Evolutionary conservation across 2,888 invertebrate genomes (phyloP), one percentile per base, ranked within the genome.

Genomic region (Pegoplata infirma): DNA sequence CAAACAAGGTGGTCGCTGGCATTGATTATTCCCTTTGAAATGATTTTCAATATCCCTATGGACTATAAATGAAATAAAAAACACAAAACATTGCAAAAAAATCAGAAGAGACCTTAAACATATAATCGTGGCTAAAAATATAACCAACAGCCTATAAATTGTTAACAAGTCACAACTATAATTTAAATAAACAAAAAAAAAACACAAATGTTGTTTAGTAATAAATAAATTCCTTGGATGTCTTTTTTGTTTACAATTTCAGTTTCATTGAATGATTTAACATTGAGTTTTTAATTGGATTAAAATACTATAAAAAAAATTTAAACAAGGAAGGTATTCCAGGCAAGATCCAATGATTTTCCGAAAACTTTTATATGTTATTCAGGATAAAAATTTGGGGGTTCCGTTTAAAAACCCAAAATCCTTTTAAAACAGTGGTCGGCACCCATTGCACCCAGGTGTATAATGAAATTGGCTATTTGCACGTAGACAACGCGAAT

Each of bases 211-310:
- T 68, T 23, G 51, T 19, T 25, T 40, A n/a, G n/a, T 25, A 32
- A 73, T 77, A 56, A 71, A 40, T 53, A 72, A 56, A 68, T 63
- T 73, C 16, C 10, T 25, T 53, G 14, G 12, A 19, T 44, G 19
- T 72, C 47, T 53, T 32, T 51, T 19, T 53, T 8, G 32, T 40
- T 72, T 67, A 51, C 6, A 19, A 2, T n/a, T 8, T 14, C 12
- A 63, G 25, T 44, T 51, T 44, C 66, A 59, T 47, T 74, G 40
- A 71, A 69, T 71, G 61, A 66, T 71, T 74, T 44, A 56, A 25
- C 61, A 56, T 61, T 21, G 66, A 23, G 14, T 72, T 71, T 67
- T 79, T 79, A 74, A 79, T 79, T 79, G 74, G 78, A 71, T 79
- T 75, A 79, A 74, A 61, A 49, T 32, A 28, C 63, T 44, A 61